Evolutionary conservation across 2,113 vertebrate species (phyloP).

Genomic region (Ochotona princeps): DNA sequence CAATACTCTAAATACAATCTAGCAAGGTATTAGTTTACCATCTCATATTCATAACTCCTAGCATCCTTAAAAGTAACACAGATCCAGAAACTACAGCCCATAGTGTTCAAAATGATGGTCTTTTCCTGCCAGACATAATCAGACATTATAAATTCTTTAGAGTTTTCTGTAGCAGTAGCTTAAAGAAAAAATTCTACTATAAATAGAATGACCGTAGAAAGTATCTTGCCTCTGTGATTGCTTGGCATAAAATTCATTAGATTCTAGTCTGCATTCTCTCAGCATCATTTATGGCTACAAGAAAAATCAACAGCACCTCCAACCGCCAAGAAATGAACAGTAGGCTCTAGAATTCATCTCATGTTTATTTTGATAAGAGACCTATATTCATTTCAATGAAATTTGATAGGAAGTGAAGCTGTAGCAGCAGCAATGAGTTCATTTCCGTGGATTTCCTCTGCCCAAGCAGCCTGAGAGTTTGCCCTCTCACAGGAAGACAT

Average conservation of each 20-base stretch:
- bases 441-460: conserved; percentile 76
- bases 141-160: conserved; percentile 71
- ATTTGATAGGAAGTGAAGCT: conserved; percentile 34
- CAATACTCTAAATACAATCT: conserved; percentile 44
- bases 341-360: conserved; percentile 75
- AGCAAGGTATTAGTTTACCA: conserved; percentile 38
- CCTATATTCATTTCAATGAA: conserved; percentile 60
- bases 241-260: conserved; percentile 77
- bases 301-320: conserved; percentile 74
- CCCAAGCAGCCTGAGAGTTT: neutral
- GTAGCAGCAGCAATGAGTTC: conserved; percentile 51
- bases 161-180: conserved; percentile 72
- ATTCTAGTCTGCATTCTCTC: conserved; percentile 63
- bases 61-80: conserved; percentile 22
- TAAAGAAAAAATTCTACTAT: conserved; percentile 47
- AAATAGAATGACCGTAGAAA: conserved; percentile 65
- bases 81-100: conserved; percentile 55
- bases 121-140: conserved; percentile 43
- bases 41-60: conserved; percentile 57
- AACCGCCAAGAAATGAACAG: conserved; percentile 74
- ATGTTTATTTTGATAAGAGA: conserved; percentile 76
- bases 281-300: conserved; percentile 74
- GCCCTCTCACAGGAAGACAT: neutral
- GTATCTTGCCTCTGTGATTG: conserved; percentile 60
- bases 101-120: conserved; percentile 53